Evolutionary conservation across 2,888 invertebrate genomes (phyloP).

Genomic region (Xestoiulus laeticollis): DNA sequence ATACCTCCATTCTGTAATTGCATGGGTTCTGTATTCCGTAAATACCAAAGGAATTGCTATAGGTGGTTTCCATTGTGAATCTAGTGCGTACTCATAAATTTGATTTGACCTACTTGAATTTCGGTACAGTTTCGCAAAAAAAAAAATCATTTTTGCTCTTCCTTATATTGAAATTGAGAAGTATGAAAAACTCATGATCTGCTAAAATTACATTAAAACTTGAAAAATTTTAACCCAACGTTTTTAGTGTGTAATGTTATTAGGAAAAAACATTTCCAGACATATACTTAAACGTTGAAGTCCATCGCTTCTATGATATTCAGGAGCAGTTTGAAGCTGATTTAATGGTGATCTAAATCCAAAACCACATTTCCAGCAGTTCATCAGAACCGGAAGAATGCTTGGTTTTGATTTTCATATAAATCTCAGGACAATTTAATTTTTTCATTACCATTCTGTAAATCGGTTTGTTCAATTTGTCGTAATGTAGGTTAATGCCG

Average conservation of each 20-base stretch:
- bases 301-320: too few species aligned
- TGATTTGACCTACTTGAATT: slow-evolving; percentile 13
- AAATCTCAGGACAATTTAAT: not conserved
- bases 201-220: not conserved
- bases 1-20: slow-evolving; percentile 6
- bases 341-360: too few species aligned
- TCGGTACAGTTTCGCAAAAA: not conserved
- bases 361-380: too few species aligned
- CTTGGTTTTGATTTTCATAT: not conserved
- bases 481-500: slow-evolving; percentile 2
- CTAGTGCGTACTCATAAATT: slow-evolving; percentile 15
- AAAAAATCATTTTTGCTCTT: not conserved
- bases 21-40: slow-evolving; percentile 27
- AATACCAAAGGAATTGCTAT: not conserved
- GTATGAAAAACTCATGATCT: not conserved
- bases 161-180: not conserved
- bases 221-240: not conserved
- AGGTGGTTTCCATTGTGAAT: slow-evolving; percentile 28
- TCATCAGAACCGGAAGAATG: too few species aligned
- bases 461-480: not conserved
- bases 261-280: too few species aligned
- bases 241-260: too few species aligned
- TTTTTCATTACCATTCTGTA: not conserved
- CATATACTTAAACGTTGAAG: too few species aligned
- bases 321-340: too few species aligned